Evolutionary conservation across 2,888 invertebrate genomes (phyloP), one percentile per base, ranked within the genome.

Genomic region (Tetranychus truncatus): DNA sequence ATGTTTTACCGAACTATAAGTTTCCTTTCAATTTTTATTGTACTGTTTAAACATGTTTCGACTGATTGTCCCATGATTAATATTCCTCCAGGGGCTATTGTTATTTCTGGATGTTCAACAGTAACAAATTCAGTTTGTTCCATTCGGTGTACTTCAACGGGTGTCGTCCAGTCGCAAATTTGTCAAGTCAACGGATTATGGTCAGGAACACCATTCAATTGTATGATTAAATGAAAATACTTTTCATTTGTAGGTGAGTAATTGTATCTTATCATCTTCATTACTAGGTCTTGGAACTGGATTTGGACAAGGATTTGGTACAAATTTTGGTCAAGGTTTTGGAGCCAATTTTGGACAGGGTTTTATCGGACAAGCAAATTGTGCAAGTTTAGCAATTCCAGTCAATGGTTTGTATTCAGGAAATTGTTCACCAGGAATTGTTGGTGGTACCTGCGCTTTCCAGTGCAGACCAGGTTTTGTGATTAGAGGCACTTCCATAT

Each of bases 351-450:
- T 55, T 15, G 55, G 55, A 15, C 55, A 55, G 6, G 55, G 55
- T 15, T 55, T 55, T 15, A 55, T 55, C 15, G 55, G 55, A 15
- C 55, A 55, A 55, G 55, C 11, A 6, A 55, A 2, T 55, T 72
- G 72, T 15, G 8, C 20, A 15, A 20, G 45, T 34, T 45, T 73
- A 34, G 9, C 55, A 0, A 5, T 24, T 11, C 73, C 73, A 55
- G 24, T 24, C n/a, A 73, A 73, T 46, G 73, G 73, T 34, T 20
- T 20, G 6, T 34, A 44, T 9, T 65, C 20, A 11, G 73, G 73
- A n/a, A 34, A 65, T 55, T 73, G 73, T 73, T 9, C 20, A 9
- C 45, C 66, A 5, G 73, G 65, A 24, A 24, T 66, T 73, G n/a
- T 20, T 55, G 66, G 66, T 66, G 55, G 66, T 6, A 65, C 21